Evolutionary conservation across 1,140 invertebrate species (phyloP).

Genomic region (Drosophila ercepeae): DNA sequence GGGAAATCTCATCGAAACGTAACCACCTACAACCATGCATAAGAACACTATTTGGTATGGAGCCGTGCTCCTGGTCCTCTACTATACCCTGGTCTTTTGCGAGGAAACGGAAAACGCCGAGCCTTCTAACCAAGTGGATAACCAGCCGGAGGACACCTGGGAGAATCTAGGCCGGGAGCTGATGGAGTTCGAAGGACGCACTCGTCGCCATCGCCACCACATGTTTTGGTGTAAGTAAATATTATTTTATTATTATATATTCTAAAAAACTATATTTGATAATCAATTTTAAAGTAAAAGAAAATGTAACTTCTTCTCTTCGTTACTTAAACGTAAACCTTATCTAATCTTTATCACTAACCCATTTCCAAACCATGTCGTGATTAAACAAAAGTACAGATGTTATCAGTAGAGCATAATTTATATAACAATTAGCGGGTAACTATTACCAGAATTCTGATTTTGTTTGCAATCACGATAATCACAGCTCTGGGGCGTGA

Average conservation of each 20-base stretch:
- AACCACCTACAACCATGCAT: conserved; percentile 49
- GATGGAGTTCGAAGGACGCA: conserved; percentile 65
- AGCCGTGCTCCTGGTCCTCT: conserved; percentile 59
- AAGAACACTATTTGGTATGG: conserved; percentile 66
- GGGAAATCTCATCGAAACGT: neutral
- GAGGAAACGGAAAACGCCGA: conserved; percentile 51
- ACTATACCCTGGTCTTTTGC: conserved; percentile 68
- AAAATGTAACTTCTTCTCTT: too few species aligned
- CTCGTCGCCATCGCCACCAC: conserved; percentile 73
- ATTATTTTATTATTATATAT: neutral
- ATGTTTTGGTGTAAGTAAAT: conserved; percentile 63
- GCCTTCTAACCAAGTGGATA: conserved; percentile 33
- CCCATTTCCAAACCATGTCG: neutral
- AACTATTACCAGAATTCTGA: conserved; percentile 56
- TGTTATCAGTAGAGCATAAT: conserved; percentile 4
- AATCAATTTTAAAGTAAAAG: neutral
- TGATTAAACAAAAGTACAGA: conserved; percentile 10
- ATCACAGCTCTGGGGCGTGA: conserved; percentile 13
- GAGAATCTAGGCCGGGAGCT: conserved; percentile 51
- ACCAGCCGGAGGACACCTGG: conserved; percentile 33
- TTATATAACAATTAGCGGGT: conserved; percentile 43
- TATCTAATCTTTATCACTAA: neutral
- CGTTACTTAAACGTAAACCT: neutral
- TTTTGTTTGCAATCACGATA: conserved; percentile 16
- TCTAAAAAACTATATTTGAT: neutral